Base-by-base conservation (phyloP, 2,113 vertebrate genomes). In the Dolichotis patagonum region DNA sequence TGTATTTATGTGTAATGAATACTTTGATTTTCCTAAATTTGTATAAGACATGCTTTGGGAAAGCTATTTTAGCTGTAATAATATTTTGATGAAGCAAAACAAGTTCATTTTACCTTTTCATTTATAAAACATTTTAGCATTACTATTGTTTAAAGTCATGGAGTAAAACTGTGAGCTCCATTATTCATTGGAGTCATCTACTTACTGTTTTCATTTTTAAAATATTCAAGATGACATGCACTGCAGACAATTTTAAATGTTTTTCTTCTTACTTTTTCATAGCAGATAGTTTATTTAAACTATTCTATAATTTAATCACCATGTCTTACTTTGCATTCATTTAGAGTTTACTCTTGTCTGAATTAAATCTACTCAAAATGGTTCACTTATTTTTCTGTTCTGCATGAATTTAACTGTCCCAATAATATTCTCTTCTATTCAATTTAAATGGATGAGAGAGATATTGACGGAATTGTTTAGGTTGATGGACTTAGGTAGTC, bases 101-200 rank as follows among this genome's bases (percentile, higher is more conserved):
- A 77, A 12, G 1, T 16, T 69, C 7, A 22, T 62, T 63, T 4
- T 38, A 26, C 24, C 46, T 49, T 60, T 85, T 78, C 54, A 46
- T 69, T n/a, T 58, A 77, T 10, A 1, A 58, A 24, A 69, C 60
- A 49, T 0, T 32, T 0, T 26, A 63, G 32, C 60, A 32, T 54
- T 30, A 71, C 13, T 20, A 38, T 4, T 85, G 13, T 5, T 20
- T 49, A 32, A 86, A 65, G 52, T 65, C 16, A 58, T 46, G 3
- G 5, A 49, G 26, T 28, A 43, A 41, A 43, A n/a, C 3, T 17
- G 3, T 24, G 3, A 41, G 7, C 26, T 43, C 2, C 32, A 56
- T 11, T 17, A 5, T n/a, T 81, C 60, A 20, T 12, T 67, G 11
- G 46, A 7, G 0, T 16, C 14, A 65, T 24, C 0, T 1, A 38